Conservation (phyloP, 2,888 invertebrate genomes). For the Erebia epiphron region DNA sequence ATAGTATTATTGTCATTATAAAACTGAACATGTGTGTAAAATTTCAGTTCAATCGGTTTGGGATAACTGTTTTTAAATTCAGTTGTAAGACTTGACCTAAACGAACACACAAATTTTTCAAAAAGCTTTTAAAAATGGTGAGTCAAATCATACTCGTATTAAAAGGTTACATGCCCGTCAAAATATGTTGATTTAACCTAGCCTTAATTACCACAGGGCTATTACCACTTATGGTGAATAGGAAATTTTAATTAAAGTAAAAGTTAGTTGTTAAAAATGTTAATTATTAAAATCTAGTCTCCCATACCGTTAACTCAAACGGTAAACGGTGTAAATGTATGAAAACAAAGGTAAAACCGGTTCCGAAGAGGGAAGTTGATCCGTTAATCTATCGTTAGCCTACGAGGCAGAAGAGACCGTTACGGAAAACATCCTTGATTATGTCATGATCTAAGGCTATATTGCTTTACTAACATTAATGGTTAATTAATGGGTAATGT, state of each 20-base stretch:
- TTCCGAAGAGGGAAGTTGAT: constrained; percentile 24
- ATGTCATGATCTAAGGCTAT: not conserved
- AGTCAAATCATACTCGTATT: too few relatives aligned
- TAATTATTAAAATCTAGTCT: constrained; percentile 3
- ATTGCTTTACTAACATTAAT: not conserved
- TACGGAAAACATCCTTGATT: constrained; percentile 15
- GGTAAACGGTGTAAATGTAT: constrained; percentile 10
- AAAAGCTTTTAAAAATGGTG: too few relatives aligned
- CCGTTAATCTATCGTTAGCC: constrained; percentile 27
- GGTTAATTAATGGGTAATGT: too few relatives aligned
- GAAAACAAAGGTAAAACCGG: constrained; percentile 23
- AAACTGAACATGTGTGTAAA: too few relatives aligned
- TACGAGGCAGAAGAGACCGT: constrained; percentile 15
- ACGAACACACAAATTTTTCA: too few relatives aligned
- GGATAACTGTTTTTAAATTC: too few relatives aligned
- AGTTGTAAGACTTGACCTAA: too few relatives aligned
- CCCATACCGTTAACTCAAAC: constrained; percentile 27
- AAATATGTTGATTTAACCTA: too few relatives aligned
- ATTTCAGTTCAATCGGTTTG: too few relatives aligned
- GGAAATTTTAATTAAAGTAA: not conserved
- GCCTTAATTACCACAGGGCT: not conserved
- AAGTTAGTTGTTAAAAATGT: not conserved
- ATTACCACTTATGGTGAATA: not conserved
- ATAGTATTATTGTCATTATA: too few relatives aligned
- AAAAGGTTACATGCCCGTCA: too few relatives aligned